phyloP scores from a whole-genome alignment of 2,113 vertebrate species.

The Saguinus midas region DNA sequence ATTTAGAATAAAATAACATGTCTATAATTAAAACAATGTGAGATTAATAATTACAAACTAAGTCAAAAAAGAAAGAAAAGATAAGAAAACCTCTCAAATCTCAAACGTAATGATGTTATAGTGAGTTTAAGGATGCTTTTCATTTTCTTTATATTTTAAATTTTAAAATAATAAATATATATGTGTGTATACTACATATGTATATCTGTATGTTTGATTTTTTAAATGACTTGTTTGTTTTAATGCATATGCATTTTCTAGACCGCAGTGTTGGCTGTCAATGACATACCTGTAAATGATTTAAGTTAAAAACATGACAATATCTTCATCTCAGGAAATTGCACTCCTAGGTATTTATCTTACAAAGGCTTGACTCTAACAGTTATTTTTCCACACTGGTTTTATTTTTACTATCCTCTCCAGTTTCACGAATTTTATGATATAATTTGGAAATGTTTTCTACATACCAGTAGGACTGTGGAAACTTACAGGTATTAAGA shows the following conservation, averaged over 20 bases:
- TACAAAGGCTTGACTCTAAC: not conserved
- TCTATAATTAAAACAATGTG: not conserved
- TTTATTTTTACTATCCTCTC: not conserved
- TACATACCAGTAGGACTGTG: not conserved
- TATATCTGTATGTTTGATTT: not conserved
- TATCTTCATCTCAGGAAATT: not conserved
- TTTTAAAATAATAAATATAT: not conserved
- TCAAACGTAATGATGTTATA: not conserved
- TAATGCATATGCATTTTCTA: not conserved
- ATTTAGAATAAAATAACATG: conserved; percentile 9
- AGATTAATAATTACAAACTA: not conserved
- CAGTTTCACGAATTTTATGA: not conserved
- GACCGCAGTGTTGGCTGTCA: not conserved
- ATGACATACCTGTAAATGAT: not conserved
- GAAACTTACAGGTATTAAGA: not conserved
- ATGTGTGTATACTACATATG: not conserved
- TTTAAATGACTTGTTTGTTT: not conserved
- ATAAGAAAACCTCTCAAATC: not conserved
- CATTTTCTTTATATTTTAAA: not conserved
- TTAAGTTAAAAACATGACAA: not conserved
- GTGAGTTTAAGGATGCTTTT: not conserved
- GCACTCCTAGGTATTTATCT: not conserved
- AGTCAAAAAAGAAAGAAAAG: not conserved
- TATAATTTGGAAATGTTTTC: not conserved
- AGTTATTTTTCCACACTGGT: not conserved